Evolutionary conservation across 2,888 invertebrate species (phyloP), one percentile per base, ranked within the genome.

Genomic region (Psococerastis gibbosa): DNA sequence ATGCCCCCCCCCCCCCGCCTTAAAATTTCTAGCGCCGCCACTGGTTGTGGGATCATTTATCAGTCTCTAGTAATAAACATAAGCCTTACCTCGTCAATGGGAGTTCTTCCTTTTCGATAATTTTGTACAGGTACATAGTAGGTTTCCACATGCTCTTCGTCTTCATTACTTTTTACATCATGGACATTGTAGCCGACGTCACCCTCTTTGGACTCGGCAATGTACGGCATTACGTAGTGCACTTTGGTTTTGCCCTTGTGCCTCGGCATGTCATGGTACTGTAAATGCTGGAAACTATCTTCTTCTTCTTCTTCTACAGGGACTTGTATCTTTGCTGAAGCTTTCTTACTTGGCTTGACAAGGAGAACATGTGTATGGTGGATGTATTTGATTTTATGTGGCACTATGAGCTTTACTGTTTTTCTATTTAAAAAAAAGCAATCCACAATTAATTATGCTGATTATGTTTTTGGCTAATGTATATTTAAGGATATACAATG

Each of bases 301-400:
- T 20, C 38, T 38, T 38, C 22, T 16, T 27, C 27, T 6, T 27
- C 27, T 9, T 11, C 11, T 11, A 11, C 27, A 9, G 6, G 8
- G 8, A 9, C 27, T 9, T 11, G 27, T 9, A 27, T 27, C 11
- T 27, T 27, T 9, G 8, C 11, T 11, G 27, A 27, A 9, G 6
- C 11, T 11, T 27, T 27, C 27, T 27, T 27, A 27, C 6, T 27
- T 6, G 27, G 27, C 27, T 38, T 38, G 5, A 38, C 38, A 5
- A 38, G 20, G 11, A 38, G 38, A 22, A 38, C 38, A 20, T 38
- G 38, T 22, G 38, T 38, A 38, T 38, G 38, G 20, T 38, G 38
- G 20, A 38, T 38, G 38, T 38, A 38, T 20, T 38, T 38, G 16
- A 38, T 38, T 38, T 38, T 38, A 22, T 38, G 38, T 4, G 38